These are phyloP conservation scores for Rhinopomastus cyanomelas DNA, from an alignment of 2,113 vertebrate genomes.

Conservation along the genomic window DNA sequence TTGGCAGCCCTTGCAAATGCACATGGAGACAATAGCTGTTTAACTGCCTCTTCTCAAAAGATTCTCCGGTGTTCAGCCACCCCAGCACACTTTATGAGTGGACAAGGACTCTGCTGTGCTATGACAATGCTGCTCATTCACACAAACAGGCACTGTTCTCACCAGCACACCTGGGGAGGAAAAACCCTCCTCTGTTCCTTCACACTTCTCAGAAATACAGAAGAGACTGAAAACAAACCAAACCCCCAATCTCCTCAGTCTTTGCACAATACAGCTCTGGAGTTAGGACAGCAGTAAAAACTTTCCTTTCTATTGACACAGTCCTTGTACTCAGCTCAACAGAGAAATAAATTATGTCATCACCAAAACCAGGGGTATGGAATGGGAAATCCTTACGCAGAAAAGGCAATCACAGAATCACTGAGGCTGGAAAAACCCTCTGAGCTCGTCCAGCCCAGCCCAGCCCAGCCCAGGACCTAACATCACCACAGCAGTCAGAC, in stretches of 20 bases:
- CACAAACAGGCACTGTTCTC: not conserved
- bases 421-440: no score
- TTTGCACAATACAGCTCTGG: not conserved
- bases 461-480: no score
- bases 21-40: not conserved
- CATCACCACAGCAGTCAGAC: no score
- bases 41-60: not conserved
- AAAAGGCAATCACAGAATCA: not conserved
- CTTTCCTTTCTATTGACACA: no score
- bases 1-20: not conserved
- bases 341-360: not conserved
- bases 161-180: not conserved
- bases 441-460: no score
- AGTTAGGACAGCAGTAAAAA: accelerated
- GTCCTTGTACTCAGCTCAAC: no score
- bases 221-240: not conserved
- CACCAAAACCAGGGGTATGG: not conserved
- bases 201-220: not conserved
- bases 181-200: not conserved
- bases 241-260: not conserved
- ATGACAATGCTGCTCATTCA: accelerated
- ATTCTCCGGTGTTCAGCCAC: not conserved
- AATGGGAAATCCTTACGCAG: not conserved
- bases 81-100: not conserved
- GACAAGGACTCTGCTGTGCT: not conserved